These are phyloP conservation scores for Saimiri boliviensis DNA, from an alignment of 2,113 vertebrate species.

Conservation along the genomic window DNA sequence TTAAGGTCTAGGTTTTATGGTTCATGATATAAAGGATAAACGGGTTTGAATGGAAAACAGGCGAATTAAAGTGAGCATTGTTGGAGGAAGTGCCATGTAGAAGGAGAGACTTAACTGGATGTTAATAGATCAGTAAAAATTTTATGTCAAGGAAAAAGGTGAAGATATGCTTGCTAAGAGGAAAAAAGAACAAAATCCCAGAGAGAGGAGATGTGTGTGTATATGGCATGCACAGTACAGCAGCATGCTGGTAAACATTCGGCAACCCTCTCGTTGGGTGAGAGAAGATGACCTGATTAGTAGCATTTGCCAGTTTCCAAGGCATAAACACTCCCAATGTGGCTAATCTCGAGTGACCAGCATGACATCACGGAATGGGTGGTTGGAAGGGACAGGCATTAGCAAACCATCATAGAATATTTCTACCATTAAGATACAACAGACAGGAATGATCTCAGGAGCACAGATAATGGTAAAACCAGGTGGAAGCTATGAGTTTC, in stretches of 20 bases:
- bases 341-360: neutral
- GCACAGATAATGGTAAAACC: neutral
- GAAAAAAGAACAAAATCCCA: neutral
- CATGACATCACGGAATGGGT: neutral
- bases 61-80: neutral
- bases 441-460: neutral
- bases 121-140: neutral
- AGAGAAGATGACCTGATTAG: neutral
- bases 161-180: neutral
- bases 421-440: neutral
- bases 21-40: neutral
- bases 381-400: neutral
- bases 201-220: neutral
- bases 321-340: neutral
- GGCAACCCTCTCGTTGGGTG: neutral
- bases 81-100: neutral
- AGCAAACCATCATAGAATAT: too few species aligned
- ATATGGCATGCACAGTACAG: neutral
- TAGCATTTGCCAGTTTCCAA: neutral
- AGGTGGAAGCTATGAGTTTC: neutral
- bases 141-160: neutral
- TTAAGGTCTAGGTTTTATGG: neutral
- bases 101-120: neutral
- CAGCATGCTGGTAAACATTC: too few species aligned
- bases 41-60: neutral